Conservation (phyloP, 2,888 invertebrate species). For the Lasioglossum figueresi region DNA sequence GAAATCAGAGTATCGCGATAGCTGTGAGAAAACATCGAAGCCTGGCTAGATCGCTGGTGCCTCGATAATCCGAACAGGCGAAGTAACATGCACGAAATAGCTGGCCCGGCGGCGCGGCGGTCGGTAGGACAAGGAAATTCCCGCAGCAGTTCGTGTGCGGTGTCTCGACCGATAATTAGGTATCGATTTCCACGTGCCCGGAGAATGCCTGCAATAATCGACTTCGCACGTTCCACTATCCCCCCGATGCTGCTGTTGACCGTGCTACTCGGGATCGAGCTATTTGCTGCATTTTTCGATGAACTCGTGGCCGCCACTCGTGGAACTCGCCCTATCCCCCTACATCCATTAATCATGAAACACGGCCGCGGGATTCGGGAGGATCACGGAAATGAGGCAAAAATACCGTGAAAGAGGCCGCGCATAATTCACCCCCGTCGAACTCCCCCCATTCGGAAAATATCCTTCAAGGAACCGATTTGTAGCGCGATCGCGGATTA, state of each 20-base stretch:
- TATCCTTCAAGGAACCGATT: constrained; percentile 31
- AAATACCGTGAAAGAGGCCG: constrained; percentile 44
- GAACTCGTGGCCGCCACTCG: not conserved
- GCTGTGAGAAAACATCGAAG: constrained; percentile 11
- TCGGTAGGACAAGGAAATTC: constrained; percentile 63
- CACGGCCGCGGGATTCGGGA: not conserved
- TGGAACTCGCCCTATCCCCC: constrained; percentile 12
- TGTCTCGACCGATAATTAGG: constrained; percentile 68
- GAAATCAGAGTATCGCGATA: constrained; percentile 5
- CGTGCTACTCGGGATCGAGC: constrained; percentile 32
- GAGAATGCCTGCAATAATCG: constrained; percentile 69
- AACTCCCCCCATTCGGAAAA: constrained; percentile 1
- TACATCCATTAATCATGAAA: constrained; percentile 52
- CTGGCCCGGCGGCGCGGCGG: constrained; percentile 29
- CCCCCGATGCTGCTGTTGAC: constrained; percentile 51
- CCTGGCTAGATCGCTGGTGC: constrained; percentile 4
- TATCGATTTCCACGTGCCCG: constrained; percentile 67
- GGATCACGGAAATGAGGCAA: constrained; percentile 51
- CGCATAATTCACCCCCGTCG: constrained; percentile 38
- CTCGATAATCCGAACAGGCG: constrained; percentile 49
- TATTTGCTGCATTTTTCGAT: constrained; percentile 51
- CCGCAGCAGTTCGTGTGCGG: constrained; percentile 58
- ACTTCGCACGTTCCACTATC: constrained; percentile 66
- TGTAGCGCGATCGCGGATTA: constrained; percentile 27
- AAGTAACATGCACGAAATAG: constrained; percentile 51